Base-by-base conservation (phyloP, 1,140 invertebrate species). In the Andricus grossulariae region DNA sequence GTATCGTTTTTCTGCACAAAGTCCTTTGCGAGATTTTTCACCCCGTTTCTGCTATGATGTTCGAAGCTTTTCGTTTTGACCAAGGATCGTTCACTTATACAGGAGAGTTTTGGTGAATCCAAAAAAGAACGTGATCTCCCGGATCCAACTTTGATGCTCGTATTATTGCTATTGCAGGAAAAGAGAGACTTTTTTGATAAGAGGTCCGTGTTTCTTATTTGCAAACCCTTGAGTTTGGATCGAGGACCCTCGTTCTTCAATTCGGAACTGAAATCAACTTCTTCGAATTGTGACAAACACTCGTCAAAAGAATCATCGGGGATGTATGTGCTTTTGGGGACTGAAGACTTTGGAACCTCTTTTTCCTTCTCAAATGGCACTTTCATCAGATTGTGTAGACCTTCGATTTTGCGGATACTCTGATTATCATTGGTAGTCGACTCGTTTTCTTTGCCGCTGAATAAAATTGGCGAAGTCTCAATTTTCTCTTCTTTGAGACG, bases 301-400 rank as follows among this genome's bases (percentile, higher is more conserved):
- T 88, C 87, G 15, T 88, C 87, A 13, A 88, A 88, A 4, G 87
- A 88, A 74, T 88, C 87, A 49, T 88, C 86, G 12, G 82, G 78
- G 54, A 87, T 66, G 12, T 13, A n/a, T 25, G 6, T 78, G 15
- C 15, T 12, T 45, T 66, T 66, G 5, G 25, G 10, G 5, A 25
- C 5, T 13, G 11, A 7, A 8, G 15, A 39, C 39, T 16, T 32
- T 3, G 8, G n/a, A 8, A 10, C 0, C 52, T 54, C 52, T 54
- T 7, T 54, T 8, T 13, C 21, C 25, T 11, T 66, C 8, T 39
- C 60, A 66, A 66, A 39, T 32, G 60, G 60, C 15, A 39, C n/a
- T 66, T 66, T 66, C 15, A 66, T 66, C 25, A 66, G n/a, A 8
- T 66, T 15, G 4, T 66, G 25, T 6, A 66, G 32, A n/a, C 60